These are phyloP conservation scores for Kryptolebias marmoratus DNA, from an alignment of 2,113 vertebrate genomes.

Conservation along the genomic window DNA sequence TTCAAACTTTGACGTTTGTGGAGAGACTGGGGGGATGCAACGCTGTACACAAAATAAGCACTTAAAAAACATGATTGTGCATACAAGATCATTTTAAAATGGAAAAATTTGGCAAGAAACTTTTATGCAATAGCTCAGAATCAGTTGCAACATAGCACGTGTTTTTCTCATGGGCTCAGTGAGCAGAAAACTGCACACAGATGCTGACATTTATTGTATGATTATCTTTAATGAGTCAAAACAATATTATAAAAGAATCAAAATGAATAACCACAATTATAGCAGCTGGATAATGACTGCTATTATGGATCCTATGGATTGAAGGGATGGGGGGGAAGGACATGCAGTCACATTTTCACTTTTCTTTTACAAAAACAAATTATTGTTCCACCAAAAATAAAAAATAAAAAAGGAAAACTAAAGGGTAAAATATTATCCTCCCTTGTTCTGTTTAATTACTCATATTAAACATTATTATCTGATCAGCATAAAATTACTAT, in stretches of 20 bases:
- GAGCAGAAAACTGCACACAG: not conserved
- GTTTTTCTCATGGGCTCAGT: conserved; percentile 6
- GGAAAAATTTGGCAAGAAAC: not conserved
- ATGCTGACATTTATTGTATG: conserved; percentile 29
- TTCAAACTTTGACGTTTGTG: conserved; percentile 88
- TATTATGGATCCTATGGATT: conserved; percentile 53
- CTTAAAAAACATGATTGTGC: not conserved
- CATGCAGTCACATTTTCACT: conserved; percentile 11
- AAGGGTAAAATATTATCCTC: conserved; percentile 28
- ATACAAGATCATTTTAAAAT: not conserved
- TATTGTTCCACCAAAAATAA: conserved; percentile 37
- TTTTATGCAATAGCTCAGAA: not conserved
- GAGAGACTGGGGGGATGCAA: conserved; percentile 70
- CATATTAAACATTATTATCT: conserved; percentile 56
- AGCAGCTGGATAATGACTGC: conserved; percentile 50
- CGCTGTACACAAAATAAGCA: conserved; percentile 32
- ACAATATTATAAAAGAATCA: conserved; percentile 45
- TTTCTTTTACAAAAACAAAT: conserved; percentile 47
- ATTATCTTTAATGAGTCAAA: conserved; percentile 50
- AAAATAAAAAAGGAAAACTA: conserved; percentile 11
- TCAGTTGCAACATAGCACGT: conserved; percentile 15
- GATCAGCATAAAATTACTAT: conserved; percentile 47
- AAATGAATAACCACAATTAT: conserved; percentile 43
- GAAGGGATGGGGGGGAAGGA: not conserved
- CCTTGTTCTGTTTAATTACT: conserved; percentile 65